Base-by-base conservation (phyloP, 2,797 vertebrate species). In the Botia kubotai region DNA sequence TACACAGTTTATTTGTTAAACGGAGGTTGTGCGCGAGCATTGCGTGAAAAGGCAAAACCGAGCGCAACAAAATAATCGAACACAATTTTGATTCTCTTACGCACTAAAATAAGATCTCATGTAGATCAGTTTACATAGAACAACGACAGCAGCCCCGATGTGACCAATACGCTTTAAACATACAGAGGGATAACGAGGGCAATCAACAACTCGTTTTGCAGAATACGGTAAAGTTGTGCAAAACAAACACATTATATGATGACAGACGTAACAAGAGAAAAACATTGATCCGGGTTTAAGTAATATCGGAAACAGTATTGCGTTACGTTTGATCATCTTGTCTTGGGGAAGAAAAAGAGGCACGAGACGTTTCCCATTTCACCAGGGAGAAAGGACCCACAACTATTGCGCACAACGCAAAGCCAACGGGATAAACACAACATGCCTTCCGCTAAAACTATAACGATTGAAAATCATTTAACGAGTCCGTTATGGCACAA, bases 371-470 rank as follows among this genome's bases (percentile, higher is more conserved):
- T 79, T 79, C 57, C 58, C 46, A 23, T 63, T 79, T 14, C 76
- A 65, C 72, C 23, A 68, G 76, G 72, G 83, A 84, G 71, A 82
- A 52, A 43, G 11, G 48, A 66, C 63, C 43, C 75, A 12, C 12
- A 79, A 82, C 71, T 57, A 72, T 66, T 48, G 58, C 60, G 75
- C 75, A 66, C 58, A 46, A 66, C 19, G 8, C 13, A 68, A 58
- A 75, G 19, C 23, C 23, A 66, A 66, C 2, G 19, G 39, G 68
- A 69, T 26, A 53, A 65, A 72, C 70, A 60, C 10, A 7, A 74
- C 13, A 39, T 39, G 29, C 21, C 19, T n/a, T 62, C 6, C 6
- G 29, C 13, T 10, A 6, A 36, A 12, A 46, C 13, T 39, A 52
- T 6, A 70, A n/a, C 2, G 0, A 8, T 29, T 0, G 36, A 7